Conservation (phyloP, 2,113 vertebrate genomes). For the Poicephalus meyeri region DNA sequence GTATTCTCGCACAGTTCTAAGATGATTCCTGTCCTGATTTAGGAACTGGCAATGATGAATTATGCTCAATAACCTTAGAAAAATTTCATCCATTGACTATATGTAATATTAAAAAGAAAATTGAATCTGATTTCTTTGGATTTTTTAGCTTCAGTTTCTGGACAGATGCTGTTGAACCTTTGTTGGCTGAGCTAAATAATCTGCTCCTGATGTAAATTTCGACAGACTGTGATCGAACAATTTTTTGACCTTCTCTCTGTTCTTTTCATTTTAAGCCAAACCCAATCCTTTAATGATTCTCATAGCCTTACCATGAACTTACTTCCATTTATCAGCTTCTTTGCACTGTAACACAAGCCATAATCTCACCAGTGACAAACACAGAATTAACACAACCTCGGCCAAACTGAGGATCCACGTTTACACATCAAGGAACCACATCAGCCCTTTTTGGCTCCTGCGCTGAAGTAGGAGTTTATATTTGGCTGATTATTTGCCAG, state of each 20-base stretch:
- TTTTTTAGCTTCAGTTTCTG: background rate
- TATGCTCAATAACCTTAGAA: background rate
- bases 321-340: background rate
- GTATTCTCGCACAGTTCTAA: background rate
- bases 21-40: background rate
- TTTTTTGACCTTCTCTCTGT: background rate
- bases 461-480: background rate
- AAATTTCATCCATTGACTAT: background rate
- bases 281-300: background rate
- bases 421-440: constrained; percentile 12
- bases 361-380: background rate
- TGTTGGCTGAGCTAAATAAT: background rate
- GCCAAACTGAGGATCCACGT: background rate
- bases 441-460: background rate
- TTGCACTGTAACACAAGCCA: background rate
- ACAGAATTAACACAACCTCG: background rate
- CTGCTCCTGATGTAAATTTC: background rate
- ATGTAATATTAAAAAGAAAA: background rate
- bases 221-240: background rate
- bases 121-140: background rate
- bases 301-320: background rate
- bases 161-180: background rate
- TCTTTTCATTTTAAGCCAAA: background rate
- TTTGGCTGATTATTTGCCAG: constrained; percentile 1
- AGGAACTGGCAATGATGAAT: background rate